Conservation (phyloP, 2,113 vertebrate species). For the Phaethon lepturus region DNA sequence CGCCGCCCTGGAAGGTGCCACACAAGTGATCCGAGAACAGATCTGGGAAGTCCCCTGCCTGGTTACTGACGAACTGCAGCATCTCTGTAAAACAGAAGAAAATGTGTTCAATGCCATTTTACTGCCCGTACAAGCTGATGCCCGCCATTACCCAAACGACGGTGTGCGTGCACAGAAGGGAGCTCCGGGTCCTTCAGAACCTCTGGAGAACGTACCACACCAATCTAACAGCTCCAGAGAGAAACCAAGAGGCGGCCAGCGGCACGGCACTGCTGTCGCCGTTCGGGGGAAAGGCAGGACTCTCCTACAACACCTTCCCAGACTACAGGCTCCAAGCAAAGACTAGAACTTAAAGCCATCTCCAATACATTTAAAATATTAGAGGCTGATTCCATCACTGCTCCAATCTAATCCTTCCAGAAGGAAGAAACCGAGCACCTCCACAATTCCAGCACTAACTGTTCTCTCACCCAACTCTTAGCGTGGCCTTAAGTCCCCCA, state of each 20-base stretch:
- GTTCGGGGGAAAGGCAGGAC: not conserved
- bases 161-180: fast-evolving
- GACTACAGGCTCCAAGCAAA: not conserved
- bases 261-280: not conserved
- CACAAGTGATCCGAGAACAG: constrained; percentile 90
- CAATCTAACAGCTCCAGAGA: not conserved
- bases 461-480: not conserved
- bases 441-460: not conserved
- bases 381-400: not conserved
- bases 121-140: not conserved
- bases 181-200: not conserved
- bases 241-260: not conserved
- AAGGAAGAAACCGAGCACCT: not conserved
- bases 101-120: not conserved
- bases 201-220: not conserved
- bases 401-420: not conserved
- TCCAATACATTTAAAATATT: not conserved
- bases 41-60: constrained; percentile 93
- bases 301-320: not conserved
- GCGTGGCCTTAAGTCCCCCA: not conserved
- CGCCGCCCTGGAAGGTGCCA: not conserved
- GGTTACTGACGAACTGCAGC: constrained; percentile 97
- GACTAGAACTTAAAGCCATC: not conserved
- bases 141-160: fast-evolving
- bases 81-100: constrained; percentile 84